phyloP scores from a whole-genome alignment of 2,797 vertebrate species.

The Linurgus olivaceus region DNA sequence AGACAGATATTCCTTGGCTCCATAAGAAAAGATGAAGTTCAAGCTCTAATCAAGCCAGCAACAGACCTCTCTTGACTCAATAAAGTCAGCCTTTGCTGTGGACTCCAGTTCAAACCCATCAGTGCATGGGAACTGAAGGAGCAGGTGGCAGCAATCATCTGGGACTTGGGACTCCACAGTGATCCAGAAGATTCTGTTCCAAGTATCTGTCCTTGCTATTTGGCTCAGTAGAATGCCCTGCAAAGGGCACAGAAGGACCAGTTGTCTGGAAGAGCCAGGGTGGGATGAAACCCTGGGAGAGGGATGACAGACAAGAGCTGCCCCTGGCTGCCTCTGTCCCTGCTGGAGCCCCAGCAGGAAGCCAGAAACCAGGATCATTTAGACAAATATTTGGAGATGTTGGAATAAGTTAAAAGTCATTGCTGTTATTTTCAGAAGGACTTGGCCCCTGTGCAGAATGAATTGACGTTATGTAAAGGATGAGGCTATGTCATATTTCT shows the following conservation, averaged over 20 bases:
- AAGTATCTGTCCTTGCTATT: background rate
- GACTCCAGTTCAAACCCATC: background rate
- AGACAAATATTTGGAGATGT: background rate
- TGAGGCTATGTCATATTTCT: background rate
- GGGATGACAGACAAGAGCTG: background rate
- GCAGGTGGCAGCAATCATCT: background rate
- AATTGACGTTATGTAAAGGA: background rate
- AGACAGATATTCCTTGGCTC: background rate
- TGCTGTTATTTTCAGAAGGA: background rate
- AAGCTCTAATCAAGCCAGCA: background rate
- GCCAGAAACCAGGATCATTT: background rate
- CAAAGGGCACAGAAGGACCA: background rate
- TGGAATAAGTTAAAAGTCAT: background rate
- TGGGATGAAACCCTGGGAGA: background rate
- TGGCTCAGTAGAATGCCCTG: background rate
- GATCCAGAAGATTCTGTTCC: background rate
- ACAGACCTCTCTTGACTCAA: too few relatives aligned
- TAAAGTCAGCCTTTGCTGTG: background rate
- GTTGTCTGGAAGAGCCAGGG: background rate
- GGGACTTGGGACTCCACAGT: background rate
- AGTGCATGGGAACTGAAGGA: background rate
- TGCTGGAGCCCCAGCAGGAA: background rate
- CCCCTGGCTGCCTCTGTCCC: background rate
- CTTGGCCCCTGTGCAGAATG: background rate
- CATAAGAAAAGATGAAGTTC: background rate